Evolutionary conservation across 2,113 vertebrate species (phyloP).

Genomic region (Platycercus adscitus): DNA sequence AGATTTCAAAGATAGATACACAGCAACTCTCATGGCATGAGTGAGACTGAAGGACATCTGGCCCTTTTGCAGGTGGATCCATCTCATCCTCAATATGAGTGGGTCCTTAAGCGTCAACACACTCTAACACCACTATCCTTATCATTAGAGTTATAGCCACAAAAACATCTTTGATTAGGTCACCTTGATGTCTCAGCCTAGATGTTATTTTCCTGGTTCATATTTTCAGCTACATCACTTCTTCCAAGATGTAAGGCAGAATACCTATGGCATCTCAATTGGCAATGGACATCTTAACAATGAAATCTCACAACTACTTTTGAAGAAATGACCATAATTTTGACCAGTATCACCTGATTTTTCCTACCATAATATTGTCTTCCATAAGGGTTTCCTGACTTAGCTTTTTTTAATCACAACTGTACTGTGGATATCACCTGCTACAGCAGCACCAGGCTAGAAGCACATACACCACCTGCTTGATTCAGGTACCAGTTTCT

Average conservation of each 20-base stretch:
- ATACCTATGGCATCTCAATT: background rate
- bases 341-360: background rate
- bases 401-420: background rate
- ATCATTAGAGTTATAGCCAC: background rate
- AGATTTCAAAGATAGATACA: background rate
- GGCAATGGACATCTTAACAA: background rate
- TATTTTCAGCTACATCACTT: background rate
- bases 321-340: background rate
- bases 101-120: background rate
- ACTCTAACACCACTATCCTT: background rate
- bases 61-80: background rate
- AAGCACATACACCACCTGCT: background rate
- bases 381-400: background rate
- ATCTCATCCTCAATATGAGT: background rate
- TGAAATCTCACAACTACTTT: background rate
- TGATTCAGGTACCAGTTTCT: background rate
- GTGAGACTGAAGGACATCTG: background rate
- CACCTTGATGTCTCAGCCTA: background rate
- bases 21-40: rapidly evolving
- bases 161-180: background rate
- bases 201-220: background rate
- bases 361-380: background rate
- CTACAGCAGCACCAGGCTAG: background rate
- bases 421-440: background rate
- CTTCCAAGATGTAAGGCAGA: background rate